Base-by-base conservation (phyloP, 2,888 invertebrate genomes). In the Microplitis deprimator region DNA sequence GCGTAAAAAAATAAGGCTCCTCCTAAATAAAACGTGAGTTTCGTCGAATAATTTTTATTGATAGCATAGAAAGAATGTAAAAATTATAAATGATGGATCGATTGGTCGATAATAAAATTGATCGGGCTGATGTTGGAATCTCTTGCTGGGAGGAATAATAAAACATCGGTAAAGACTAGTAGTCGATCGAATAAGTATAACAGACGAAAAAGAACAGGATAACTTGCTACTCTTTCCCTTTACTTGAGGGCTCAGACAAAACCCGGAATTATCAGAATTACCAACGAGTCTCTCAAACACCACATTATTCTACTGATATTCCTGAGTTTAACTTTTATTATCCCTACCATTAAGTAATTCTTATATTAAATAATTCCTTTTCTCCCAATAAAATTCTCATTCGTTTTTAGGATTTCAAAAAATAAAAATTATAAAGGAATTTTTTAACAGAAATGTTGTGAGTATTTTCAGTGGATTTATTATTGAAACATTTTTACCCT, bases 221-320 rank as follows among this genome's bases (percentile, higher is more conserved):
- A 13, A 41, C 67, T 70, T 72, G 65, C 65, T 73, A 73, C 65
- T 50, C 70, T 70, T 61, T 65, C 20, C 65, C 59, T 38, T 29
- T 50, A 73, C 73, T 73, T 67, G 73, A 73, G 73, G 67, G 73
- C 73, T 65, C 29, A 59, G 79, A 82, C 82, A 83, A 86, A 87
- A 83, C 87, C 89, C 88, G 83, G 86, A 88, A 89, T 89, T 89
- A 89, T 83, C 83, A 83, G 87, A 87, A 89, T 88, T 88, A 87
- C 84, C 82, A 29, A 67, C 59, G 73, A 50, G 13, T 73, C 41
- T 64, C 72, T 38, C 72, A 73, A 73, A 73, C 72, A 73, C 72
- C 40, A 64, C 72, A 73, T 73, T 73, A 73, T 73, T 62, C 64
- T 73, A 64, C 64, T 73, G 41, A 73, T 73, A 73, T 64, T 73